Base-by-base conservation (phyloP, 2,888 invertebrate genomes). In the Melinaea menophilus region DNA sequence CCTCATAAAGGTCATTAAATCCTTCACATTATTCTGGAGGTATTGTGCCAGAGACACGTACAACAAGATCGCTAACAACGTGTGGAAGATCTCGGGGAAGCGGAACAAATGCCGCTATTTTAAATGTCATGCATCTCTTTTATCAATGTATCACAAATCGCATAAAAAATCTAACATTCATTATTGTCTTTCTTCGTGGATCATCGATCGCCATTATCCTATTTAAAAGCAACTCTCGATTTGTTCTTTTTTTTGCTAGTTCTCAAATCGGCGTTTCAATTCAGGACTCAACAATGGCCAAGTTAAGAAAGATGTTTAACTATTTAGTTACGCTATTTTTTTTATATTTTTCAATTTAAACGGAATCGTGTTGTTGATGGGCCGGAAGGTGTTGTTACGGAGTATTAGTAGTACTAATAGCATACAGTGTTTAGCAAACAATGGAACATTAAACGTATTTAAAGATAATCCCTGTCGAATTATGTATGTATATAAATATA, bases 221-320 rank as follows among this genome's bases (percentile, higher is more conserved):
- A 87, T 88, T 88, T 90, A 88, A 89, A 90, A 85, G 88, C 86
- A 83, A 88, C 84, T 88, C 85, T 88, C 84, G 88, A 90, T 90
- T 90, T 89, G 90, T 89, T 88, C 89, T 88, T 81, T 85, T 85
- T 86, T 88, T 79, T 76, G 75, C 81, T 83, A 83, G 81, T 86
- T 86, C 84, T 83, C 79, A 78, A 79, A 82, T 82, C 84, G 80
- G 81, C 86, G 84, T 85, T 87, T 88, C 88, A 85, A 88, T 86
- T 84, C 87, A 78, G 79, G 77, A 73, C 76, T 75, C 80, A 83
- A 90, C 90, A 90, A 90, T 87, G 81, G 85, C 68, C 79, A 79
- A 81, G 87, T 87, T 89, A 89, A 88, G 90, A 89, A 89, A 88
- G 89, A 89, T 88, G 88, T 90, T 90, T 90, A 89, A 89, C 86